Conservation (phyloP, 2,888 invertebrate genomes). For the Melolontha melolontha region DNA sequence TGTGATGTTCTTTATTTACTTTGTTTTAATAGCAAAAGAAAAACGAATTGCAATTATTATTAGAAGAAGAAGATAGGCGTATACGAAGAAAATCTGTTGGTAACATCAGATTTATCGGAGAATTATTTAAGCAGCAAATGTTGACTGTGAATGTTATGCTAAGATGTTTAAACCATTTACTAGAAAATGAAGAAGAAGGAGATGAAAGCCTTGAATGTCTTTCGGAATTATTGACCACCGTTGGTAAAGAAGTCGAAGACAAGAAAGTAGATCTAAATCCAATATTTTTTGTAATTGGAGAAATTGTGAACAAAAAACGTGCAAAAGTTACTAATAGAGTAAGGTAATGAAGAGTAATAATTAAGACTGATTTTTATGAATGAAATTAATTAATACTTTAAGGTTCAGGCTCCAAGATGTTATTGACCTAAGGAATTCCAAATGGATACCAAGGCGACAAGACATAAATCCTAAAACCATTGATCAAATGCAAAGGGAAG, state of each 20-base stretch:
- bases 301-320: slow-evolving; percentile 75
- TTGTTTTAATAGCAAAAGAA: slow-evolving; percentile 71
- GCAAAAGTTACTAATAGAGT: slow-evolving; percentile 75
- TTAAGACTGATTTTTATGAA: neutral
- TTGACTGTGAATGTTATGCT: slow-evolving; percentile 89
- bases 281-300: slow-evolving; percentile 78
- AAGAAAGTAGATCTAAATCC: slow-evolving; percentile 67
- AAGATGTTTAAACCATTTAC: slow-evolving; percentile 82
- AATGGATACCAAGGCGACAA: slow-evolving; percentile 88
- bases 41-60: slow-evolving; percentile 76
- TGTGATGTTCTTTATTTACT: neutral
- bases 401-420: slow-evolving; percentile 76
- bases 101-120: slow-evolving; percentile 87
- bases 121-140: slow-evolving; percentile 92
- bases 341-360: slow-evolving; percentile 55
- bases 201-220: slow-evolving; percentile 93
- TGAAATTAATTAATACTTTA: slow-evolving; percentile 18
- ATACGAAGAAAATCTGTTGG: slow-evolving; percentile 88
- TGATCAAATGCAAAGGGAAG: slow-evolving; percentile 92
- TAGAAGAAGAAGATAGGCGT: slow-evolving; percentile 83
- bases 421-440: slow-evolving; percentile 84
- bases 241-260: slow-evolving; percentile 86
- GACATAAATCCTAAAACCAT: slow-evolving; percentile 94
- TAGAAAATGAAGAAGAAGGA: slow-evolving; percentile 86
- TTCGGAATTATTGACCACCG: slow-evolving; percentile 90